Percentiles rank a stretch among this genome's conserved stretches.
Conservation (phyloP, 2,797 vertebrate genomes). For the Xiphophorus birchmanni region DNA sequence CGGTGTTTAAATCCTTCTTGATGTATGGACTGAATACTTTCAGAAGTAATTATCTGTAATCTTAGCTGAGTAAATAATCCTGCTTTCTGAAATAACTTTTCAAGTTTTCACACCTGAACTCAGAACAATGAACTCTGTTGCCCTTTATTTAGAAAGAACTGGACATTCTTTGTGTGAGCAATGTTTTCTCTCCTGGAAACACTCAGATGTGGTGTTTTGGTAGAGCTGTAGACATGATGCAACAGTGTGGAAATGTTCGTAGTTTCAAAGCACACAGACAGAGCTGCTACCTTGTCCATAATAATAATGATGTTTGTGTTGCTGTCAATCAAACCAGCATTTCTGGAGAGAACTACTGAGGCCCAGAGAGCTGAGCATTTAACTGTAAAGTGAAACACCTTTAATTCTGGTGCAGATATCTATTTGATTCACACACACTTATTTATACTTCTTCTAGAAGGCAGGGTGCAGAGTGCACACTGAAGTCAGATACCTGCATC, state of each 20-base stretch:
- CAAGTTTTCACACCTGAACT: neutral
- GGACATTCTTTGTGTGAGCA: conserved; percentile 2
- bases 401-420: neutral
- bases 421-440: neutral
- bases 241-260: conserved; percentile 2
- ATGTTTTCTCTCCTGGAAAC: conserved; percentile 10
- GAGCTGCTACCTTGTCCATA: neutral
- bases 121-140: neutral
- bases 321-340: neutral
- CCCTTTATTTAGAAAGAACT: neutral
- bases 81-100: neutral
- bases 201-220: neutral
- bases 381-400: neutral
- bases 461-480: neutral
- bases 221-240: neutral
- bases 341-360: neutral
- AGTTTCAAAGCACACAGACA: neutral
- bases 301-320: neutral
- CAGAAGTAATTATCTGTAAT: neutral
- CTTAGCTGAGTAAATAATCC: neutral
- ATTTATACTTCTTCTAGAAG: neutral
- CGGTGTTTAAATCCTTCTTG: neutral
- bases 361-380: neutral
- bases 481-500: neutral
- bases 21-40: neutral